Conservation (phyloP, 2,888 invertebrate species). For the Anorthoa munda region DNA sequence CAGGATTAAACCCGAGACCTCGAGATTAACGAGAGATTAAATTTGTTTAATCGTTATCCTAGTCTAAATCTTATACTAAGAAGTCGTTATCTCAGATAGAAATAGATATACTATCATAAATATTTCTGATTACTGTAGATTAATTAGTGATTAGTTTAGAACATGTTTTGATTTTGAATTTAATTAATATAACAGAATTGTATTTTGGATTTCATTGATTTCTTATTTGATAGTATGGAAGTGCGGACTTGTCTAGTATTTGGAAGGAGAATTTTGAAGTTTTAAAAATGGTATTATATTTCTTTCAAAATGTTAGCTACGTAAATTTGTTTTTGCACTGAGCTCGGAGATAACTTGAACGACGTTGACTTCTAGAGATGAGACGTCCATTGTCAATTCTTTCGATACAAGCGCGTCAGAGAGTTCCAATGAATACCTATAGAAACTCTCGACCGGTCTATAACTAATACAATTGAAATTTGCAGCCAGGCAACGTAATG, state of each 20-base stretch:
- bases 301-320: background rate
- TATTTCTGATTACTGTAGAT: conserved; percentile 62
- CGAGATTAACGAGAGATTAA: conserved; percentile 61
- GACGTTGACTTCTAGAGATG: background rate
- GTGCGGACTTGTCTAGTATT: background rate
- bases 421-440: background rate
- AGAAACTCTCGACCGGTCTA: background rate
- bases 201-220: conserved; percentile 26
- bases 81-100: conserved; percentile 55
- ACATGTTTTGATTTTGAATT: conserved; percentile 63
- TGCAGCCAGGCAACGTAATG: too few relatives aligned
- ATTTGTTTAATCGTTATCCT: conserved; percentile 43
- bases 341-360: background rate
- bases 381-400: background rate
- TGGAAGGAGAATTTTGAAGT: background rate
- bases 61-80: conserved; percentile 52
- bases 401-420: background rate
- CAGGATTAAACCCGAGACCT: conserved; percentile 50
- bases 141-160: conserved; percentile 58
- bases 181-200: conserved; percentile 34
- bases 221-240: conserved; percentile 3
- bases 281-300: too few relatives aligned
- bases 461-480: too few relatives aligned
- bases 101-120: conserved; percentile 60
- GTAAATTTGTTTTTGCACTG: background rate